Evolutionary conservation across 2,888 invertebrate species (phyloP), one percentile per base, ranked within the genome.

Genomic region (Apamea epomidion): DNA sequence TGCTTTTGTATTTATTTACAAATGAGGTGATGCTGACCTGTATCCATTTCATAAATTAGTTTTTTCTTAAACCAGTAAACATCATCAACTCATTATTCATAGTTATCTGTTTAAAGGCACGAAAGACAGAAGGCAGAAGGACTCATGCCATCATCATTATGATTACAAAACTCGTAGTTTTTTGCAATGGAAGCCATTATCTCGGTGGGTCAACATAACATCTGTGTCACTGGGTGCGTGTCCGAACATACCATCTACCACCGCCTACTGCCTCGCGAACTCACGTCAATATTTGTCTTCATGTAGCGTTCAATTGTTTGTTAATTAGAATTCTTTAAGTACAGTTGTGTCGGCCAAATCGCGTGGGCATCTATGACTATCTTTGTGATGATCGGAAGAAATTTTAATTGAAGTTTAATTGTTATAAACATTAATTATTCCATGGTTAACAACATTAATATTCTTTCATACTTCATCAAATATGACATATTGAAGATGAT

Each of bases 131-230:
- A 77, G 85, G 68, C 25, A 60, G 74, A 82, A 76, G 60, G 54
- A 45, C 48, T 65, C 64, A 42, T 85, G 72, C 69, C 67, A 74
- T 69, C 64, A 76, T 79, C 58, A 81, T 83, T 69, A 76, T 69
- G 62, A 74, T 86, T 89, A 87, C 84, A 83, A 83, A 87, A 88
- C 82, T 82, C 58, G 73, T 86, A 76, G 85, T 80, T 92, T 90
- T 89, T 90, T 91, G 90, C 89, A 89, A 88, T 91, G 79, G 80
- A 68, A 84, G 88, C 80, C 81, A 92, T 92, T 93, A 92, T 83
- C 87, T 88, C 80, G 87, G 76, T 87, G 86, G 92, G 92, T 92
- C 93, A 92, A 85, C 85, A 77, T 74, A 70, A 78, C 88, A 93
- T 89, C 91, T 87, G 90, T 92, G 92, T 90, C 90, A 90, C 82